Percentiles rank a stretch among this genome's conserved stretches.
These are phyloP conservation scores for Oceanodroma leucorhoa DNA, from an alignment of 2,797 vertebrate species.

Conservation along the genomic window DNA sequence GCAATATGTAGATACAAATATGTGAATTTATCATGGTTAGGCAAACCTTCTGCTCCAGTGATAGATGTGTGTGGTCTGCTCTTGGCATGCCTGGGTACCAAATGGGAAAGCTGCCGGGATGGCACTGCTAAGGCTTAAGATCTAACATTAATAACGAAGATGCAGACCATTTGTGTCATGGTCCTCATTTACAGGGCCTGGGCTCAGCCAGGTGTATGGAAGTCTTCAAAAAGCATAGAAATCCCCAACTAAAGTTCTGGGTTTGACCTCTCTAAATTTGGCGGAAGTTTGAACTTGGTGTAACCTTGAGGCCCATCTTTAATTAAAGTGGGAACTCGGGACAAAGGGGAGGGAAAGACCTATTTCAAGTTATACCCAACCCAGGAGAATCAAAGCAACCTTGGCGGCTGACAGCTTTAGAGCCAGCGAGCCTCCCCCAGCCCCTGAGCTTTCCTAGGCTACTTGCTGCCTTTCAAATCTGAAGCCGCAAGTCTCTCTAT, in stretches of 20 bases:
- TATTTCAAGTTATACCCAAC: not conserved
- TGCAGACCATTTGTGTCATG: not conserved
- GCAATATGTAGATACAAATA: not conserved
- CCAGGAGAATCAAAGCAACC: not conserved
- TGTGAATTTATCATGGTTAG: not conserved
- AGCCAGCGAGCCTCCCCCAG: not conserved
- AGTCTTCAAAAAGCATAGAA: not conserved
- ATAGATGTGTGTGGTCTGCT: not conserved
- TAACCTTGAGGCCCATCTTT: slow-evolving; percentile 9
- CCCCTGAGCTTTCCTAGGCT: not conserved
- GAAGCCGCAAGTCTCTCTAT: not conserved
- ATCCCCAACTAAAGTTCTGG: not conserved
- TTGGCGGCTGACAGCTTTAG: not conserved
- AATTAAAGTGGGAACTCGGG: not conserved
- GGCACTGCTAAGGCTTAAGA: not conserved
- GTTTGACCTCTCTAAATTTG: not conserved
- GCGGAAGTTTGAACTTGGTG: not conserved
- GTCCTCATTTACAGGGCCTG: not conserved
- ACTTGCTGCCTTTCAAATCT: not conserved
- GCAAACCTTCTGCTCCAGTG: not conserved
- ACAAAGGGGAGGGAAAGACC: not conserved
- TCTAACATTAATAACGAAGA: not conserved
- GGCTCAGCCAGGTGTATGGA: not conserved
- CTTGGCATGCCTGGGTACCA: not conserved
- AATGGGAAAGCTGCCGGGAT: not conserved